These are phyloP conservation scores for Mormyrus hasselquistii DNA, from an alignment of 2,797 vertebrate genomes.

Conservation along the genomic window DNA sequence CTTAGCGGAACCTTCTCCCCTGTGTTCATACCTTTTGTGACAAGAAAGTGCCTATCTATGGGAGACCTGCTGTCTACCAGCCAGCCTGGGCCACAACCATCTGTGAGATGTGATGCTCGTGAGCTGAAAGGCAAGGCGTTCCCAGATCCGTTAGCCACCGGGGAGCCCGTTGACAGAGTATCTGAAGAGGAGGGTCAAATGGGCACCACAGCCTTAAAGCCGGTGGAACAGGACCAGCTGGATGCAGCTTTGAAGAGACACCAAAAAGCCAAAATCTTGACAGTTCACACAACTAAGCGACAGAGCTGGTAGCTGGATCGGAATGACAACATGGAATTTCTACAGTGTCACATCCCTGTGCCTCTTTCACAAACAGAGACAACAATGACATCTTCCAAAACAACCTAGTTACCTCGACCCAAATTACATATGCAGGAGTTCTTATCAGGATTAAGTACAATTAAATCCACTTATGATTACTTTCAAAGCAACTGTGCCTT, in stretches of 20 bases:
- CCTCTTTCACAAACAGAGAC: neutral
- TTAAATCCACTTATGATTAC: neutral
- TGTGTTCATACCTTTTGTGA: slow-evolving; percentile 36
- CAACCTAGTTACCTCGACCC: slow-evolving; percentile 4
- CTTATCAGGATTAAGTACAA: neutral
- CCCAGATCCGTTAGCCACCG: slow-evolving; percentile 68
- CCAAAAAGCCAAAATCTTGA: slow-evolving; percentile 67
- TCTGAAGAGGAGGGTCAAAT: slow-evolving; percentile 22
- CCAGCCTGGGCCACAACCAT: neutral
- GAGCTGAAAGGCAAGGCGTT: slow-evolving; percentile 71
- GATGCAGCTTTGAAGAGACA: slow-evolving; percentile 80
- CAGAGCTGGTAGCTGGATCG: slow-evolving; percentile 51
- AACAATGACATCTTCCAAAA: neutral
- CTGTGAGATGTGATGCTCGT: slow-evolving; percentile 44
- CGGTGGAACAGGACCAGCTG: slow-evolving; percentile 65
- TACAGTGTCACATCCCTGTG: slow-evolving; percentile 5
- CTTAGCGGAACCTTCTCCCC: slow-evolving; percentile 28
- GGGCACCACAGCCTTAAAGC: neutral
- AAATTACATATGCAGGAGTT: slow-evolving; percentile 17
- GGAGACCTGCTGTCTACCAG: slow-evolving; percentile 65
- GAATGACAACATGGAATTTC: slow-evolving; percentile 27
- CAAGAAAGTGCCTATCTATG: slow-evolving; percentile 53
- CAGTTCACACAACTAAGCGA: slow-evolving; percentile 46
- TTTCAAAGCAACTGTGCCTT: neutral
- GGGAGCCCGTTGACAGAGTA: slow-evolving; percentile 66